phyloP scores from a whole-genome alignment of 1,140 invertebrate genomes.

The Diploscapter pachys region DNA sequence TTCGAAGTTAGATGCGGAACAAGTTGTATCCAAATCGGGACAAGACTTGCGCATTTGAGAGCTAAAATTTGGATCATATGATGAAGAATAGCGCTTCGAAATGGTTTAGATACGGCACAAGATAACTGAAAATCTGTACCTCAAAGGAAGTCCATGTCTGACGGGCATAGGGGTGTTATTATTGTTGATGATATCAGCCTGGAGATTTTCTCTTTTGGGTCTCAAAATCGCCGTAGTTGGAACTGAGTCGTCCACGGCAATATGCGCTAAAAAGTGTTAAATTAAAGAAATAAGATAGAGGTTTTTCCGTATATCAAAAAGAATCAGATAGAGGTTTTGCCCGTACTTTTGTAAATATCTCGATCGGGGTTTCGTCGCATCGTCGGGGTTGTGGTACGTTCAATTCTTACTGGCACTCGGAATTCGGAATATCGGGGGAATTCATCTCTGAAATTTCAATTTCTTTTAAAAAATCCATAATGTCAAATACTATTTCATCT shows the following conservation, averaged over 20 bases:
- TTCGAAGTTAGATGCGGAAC: neutral
- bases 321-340: neutral
- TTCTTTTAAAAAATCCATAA: too few species aligned
- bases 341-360: too few species aligned
- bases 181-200: slow-evolving; percentile 5
- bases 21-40: slow-evolving; percentile 18
- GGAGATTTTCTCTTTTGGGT: neutral
- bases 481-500: too few species aligned
- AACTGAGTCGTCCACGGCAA: slow-evolving; percentile 8
- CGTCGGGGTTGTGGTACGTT: slow-evolving; percentile 9
- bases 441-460: neutral
- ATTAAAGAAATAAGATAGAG: neutral
- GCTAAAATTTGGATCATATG: neutral
- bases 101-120: neutral
- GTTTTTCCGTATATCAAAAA: too few species aligned
- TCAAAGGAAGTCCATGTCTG: too few species aligned
- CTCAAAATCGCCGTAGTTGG: neutral
- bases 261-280: slow-evolving; percentile 3
- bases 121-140: slow-evolving; percentile 3
- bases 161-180: neutral
- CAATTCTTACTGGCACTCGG: slow-evolving; percentile 14
- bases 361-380: neutral
- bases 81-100: neutral
- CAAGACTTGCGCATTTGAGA: slow-evolving; percentile 24
- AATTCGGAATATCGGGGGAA: slow-evolving; percentile 16